phyloP scores from a whole-genome alignment of 2,113 vertebrate genomes.

The Pseudorectes ferrugineus region DNA sequence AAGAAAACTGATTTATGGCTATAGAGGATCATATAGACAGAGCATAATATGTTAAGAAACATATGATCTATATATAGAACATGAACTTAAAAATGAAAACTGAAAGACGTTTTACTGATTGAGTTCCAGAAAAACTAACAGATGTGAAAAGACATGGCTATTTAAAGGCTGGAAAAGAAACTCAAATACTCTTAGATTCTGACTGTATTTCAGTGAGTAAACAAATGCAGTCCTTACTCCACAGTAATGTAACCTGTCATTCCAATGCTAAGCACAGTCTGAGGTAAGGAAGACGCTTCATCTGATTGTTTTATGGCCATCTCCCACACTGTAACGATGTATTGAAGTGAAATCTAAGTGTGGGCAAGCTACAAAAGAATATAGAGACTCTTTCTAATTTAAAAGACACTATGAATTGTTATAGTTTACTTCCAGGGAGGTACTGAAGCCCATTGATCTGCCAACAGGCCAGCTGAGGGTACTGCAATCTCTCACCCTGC shows the following conservation, averaged over 20 bases:
- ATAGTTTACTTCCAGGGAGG: background rate
- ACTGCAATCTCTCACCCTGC: background rate
- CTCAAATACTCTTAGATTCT: background rate
- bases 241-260: background rate
- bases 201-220: background rate
- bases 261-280: background rate
- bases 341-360: background rate
- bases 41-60: background rate
- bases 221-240: background rate
- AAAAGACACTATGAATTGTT: background rate
- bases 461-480: background rate
- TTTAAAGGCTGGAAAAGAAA: conserved; percentile 1
- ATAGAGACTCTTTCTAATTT: background rate
- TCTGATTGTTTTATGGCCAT: background rate
- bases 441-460: background rate
- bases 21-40: background rate
- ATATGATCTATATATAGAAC: background rate
- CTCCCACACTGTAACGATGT: background rate
- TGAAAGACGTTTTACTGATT: background rate
- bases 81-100: background rate
- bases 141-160: background rate
- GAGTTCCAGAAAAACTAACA: background rate
- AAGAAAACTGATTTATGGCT: background rate
- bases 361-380: background rate
- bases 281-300: background rate